These are phyloP conservation scores for Lerema accius DNA, from an alignment of 1,140 invertebrate species.

Conservation along the genomic window DNA sequence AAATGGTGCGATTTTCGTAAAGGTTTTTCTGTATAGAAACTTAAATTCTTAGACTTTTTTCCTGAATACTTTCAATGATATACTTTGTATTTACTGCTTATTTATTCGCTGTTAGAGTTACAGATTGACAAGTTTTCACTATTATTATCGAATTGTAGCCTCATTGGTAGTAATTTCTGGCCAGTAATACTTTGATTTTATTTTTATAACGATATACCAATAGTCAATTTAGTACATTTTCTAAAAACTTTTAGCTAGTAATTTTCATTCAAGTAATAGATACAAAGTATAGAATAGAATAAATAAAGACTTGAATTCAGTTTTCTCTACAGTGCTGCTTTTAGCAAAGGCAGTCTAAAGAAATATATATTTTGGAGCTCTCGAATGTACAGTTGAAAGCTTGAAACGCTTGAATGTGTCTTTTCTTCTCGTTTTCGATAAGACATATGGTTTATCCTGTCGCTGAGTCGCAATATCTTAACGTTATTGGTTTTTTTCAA, in stretches of 20 bases:
- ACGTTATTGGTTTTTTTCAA: slow-evolving; percentile 31
- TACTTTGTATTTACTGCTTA: no score
- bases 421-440: slow-evolving; percentile 33
- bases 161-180: no score
- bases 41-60: no score
- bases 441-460: slow-evolving; percentile 32
- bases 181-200: no score
- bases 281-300: not conserved
- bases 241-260: not conserved
- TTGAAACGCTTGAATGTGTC: slow-evolving; percentile 26
- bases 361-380: slow-evolving; percentile 26
- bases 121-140: no score
- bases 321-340: not conserved
- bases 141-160: no score
- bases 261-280: not conserved
- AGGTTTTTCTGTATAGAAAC: no score
- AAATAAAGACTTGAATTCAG: not conserved
- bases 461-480: slow-evolving; percentile 32
- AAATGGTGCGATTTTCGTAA: no score
- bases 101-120: no score
- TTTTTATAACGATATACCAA: no score
- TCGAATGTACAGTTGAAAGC: slow-evolving; percentile 16
- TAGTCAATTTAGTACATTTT: no score
- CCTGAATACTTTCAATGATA: no score
- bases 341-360: slow-evolving; percentile 9